phyloP scores from a whole-genome alignment of 2,113 vertebrate genomes.

The Pimephales promelas region DNA sequence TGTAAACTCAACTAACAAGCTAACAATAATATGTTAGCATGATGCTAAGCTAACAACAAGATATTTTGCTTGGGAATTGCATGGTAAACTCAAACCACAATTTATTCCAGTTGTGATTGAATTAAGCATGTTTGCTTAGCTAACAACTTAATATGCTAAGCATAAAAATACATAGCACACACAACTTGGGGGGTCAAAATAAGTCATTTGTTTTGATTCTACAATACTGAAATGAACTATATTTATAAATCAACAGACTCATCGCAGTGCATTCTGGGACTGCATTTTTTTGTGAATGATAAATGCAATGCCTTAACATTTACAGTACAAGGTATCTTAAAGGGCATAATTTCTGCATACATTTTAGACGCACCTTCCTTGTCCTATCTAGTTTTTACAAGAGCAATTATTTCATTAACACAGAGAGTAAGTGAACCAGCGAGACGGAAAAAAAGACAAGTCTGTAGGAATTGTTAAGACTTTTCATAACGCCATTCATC shows the following conservation, averaged over 20 bases:
- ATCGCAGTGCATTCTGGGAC: not conserved
- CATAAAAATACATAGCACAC: not conserved
- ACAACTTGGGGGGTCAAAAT: not conserved
- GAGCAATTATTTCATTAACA: not conserved
- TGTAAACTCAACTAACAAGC: not conserved
- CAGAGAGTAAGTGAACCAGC: not conserved
- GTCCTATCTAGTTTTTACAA: not conserved
- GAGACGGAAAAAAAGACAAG: not conserved
- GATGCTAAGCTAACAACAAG: not conserved
- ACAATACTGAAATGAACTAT: not conserved
- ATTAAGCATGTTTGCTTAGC: not conserved
- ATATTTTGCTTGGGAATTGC: not conserved
- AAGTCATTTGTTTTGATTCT: not conserved
- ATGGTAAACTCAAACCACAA: not conserved
- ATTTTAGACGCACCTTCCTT: not conserved
- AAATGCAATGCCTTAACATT: not conserved
- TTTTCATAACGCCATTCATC: not conserved
- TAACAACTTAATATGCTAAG: not conserved
- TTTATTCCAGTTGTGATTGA: not conserved
- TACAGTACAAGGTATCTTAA: not conserved
- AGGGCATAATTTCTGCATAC: not conserved
- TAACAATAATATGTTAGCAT: not conserved
- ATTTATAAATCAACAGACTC: not conserved
- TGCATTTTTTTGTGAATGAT: not conserved
- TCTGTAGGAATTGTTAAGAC: slow-evolving; percentile 6